Conservation (phyloP, 2,797 vertebrate species). For the Sebastes hubbsi region DNA sequence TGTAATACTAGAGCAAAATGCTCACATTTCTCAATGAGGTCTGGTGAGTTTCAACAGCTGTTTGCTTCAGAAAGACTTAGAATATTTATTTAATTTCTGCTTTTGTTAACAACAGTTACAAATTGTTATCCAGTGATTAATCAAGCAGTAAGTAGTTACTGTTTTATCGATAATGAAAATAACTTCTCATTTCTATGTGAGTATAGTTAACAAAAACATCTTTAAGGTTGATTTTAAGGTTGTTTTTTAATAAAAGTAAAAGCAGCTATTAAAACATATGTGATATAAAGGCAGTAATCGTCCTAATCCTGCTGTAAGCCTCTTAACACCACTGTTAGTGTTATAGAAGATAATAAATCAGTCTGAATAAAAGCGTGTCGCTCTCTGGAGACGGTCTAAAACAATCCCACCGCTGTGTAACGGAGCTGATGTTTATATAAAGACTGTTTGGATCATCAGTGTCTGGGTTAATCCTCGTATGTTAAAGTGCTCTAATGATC, state of each 20-base stretch:
- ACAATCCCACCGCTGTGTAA: too few species aligned
- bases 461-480: too few species aligned
- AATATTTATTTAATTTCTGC: neutral
- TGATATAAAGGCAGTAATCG: neutral
- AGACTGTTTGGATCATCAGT: neutral
- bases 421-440: too few species aligned
- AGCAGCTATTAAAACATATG: neutral
- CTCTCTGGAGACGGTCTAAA: too few species aligned
- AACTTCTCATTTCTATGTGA: neutral
- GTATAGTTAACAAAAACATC: neutral
- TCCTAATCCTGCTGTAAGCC: conserved; percentile 1
- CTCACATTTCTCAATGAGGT: neutral
- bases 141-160: neutral
- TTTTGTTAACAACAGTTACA: neutral
- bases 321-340: neutral
- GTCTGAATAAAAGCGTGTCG: too few species aligned
- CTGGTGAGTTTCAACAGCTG: neutral
- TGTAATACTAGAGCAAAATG: neutral
- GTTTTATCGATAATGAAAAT: neutral
- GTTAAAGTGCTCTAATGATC: too few species aligned
- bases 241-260: neutral
- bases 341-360: too few species aligned
- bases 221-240: neutral
- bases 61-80: too few species aligned
- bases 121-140: neutral